A percentile compares a stretch with the other conserved stretches of the same genome.
phyloP scores from a whole-genome alignment of 2,113 vertebrate genomes.

The Salminus brasiliensis region DNA sequence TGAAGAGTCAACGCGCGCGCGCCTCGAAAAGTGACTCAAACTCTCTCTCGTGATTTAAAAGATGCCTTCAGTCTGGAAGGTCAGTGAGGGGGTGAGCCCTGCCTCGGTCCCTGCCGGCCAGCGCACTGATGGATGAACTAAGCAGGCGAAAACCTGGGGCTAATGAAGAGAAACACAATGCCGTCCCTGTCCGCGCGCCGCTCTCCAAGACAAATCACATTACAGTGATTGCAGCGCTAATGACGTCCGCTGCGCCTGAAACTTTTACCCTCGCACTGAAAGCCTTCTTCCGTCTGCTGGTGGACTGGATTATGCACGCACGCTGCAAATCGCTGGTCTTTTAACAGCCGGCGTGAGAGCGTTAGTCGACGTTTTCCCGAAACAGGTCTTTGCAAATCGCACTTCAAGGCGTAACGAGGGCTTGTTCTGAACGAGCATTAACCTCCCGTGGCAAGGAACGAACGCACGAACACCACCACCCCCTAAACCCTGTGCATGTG shows the following conservation, averaged over 20 bases:
- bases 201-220: conserved; percentile 46
- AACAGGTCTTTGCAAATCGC: background rate
- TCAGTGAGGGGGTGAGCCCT: conserved; percentile 20
- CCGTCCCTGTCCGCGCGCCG: conserved; percentile 42
- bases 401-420: background rate
- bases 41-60: conserved; percentile 32
- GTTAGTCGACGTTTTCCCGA: background rate
- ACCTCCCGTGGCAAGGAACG: conserved; percentile 4
- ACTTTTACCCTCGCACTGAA: too few species aligned
- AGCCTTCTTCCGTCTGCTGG: too few species aligned
- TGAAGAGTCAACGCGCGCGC: too few species aligned
- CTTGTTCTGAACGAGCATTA: background rate
- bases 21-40: too few species aligned
- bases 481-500: background rate
- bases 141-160: conserved; percentile 48
- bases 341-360: background rate
- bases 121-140: conserved; percentile 53
- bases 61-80: conserved; percentile 32
- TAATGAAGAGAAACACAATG: conserved; percentile 61
- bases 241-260: too few species aligned
- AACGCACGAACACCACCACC: conserved; percentile 3
- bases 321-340: too few species aligned
- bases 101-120: conserved; percentile 45
- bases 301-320: too few species aligned
- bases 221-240: conserved; percentile 30